Base-by-base conservation (phyloP, 2,113 vertebrate species). In the Prinia subflava region DNA sequence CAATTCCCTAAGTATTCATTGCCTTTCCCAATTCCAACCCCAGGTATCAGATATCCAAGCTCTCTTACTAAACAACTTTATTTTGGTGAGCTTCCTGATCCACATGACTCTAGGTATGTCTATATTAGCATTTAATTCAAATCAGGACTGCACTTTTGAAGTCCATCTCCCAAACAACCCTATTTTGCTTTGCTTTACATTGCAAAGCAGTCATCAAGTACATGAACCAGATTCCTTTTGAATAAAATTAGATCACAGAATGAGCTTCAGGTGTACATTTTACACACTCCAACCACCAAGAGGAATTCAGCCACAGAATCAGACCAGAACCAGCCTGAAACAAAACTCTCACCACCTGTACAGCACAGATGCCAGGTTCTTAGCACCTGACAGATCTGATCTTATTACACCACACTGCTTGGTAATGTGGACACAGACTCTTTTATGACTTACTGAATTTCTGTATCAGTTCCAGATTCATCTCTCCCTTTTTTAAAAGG, bases 181-280 rank as follows among this genome's bases (percentile, higher is more conserved):
- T n/a, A 25, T 31, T 75, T 83, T 75, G 27, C 69, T 96, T 84
- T 56, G 42, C 56, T 94, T 91, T 93, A 94, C 53, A 83, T 69
- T 83, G 90, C 85, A 94, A 96, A 96, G 59, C 31, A 88, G 59
- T 30, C 49, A 88, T 22, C 31, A 73, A 41, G 53, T 25, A 64
- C 70, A 24, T 8, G 30, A 83, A 80, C 57, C 41, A 91, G 24
- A 49, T 64, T 91, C 71, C 41, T 87, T 78, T 63, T 55, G 37
- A 85, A 59, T 78, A 85, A 53, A 90, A 63, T 49, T 6, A 63
- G 65, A 82, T 44, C 62, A 52, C 23, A 60, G 41, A 87, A 65
- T 12, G 25, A 73, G 78, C 41, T 96, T 91, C 78, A 71, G 79
- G 75, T 77, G 41, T 39, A 21, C 79, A 30, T 4, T 39, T 50